Percentiles rank a stretch among this genome's conserved stretches.
These are phyloP conservation scores for Mactromeris polynyma DNA, from an alignment of 2,888 invertebrate species.

Conservation along the genomic window DNA sequence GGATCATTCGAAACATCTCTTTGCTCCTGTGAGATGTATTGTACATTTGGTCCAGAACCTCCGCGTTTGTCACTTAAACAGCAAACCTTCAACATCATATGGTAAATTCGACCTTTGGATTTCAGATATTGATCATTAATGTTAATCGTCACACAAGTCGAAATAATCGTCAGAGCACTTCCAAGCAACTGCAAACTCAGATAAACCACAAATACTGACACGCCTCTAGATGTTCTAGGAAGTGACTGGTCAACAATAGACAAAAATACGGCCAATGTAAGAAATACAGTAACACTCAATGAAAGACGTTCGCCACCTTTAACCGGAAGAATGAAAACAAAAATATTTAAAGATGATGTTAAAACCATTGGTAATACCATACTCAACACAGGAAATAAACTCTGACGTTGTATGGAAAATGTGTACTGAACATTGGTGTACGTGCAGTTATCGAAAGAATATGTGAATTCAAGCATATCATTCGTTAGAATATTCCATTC, in stretches of 20 bases:
- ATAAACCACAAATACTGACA: conserved; percentile 67
- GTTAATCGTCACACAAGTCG: conserved; percentile 52
- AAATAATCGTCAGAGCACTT: conserved; percentile 60
- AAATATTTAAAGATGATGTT: conserved; percentile 58
- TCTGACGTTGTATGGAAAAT: conserved; percentile 52
- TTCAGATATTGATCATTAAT: conserved; percentile 42
- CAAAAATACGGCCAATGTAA: conserved; percentile 66
- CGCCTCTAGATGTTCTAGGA: conserved; percentile 59
- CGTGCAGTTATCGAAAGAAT: background rate
- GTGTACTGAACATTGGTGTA: conserved; percentile 15
- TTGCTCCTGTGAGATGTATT: no score
- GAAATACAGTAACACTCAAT: conserved; percentile 64
- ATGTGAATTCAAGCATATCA: background rate
- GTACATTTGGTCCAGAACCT: no score
- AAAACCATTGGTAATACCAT: conserved; percentile 65
- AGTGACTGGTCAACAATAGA: conserved; percentile 58
- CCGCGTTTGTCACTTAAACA: background rate
- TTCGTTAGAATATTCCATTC: background rate
- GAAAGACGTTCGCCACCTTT: conserved; percentile 70
- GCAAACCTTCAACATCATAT: background rate
- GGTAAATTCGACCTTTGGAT: background rate
- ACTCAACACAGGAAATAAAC: conserved; percentile 62
- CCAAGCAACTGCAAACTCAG: conserved; percentile 60
- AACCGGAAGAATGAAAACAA: conserved; percentile 65
- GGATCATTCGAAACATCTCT: no score